phyloP scores from a whole-genome alignment of 2,888 invertebrate species.

The Cataglyphis altisquamis region DNA sequence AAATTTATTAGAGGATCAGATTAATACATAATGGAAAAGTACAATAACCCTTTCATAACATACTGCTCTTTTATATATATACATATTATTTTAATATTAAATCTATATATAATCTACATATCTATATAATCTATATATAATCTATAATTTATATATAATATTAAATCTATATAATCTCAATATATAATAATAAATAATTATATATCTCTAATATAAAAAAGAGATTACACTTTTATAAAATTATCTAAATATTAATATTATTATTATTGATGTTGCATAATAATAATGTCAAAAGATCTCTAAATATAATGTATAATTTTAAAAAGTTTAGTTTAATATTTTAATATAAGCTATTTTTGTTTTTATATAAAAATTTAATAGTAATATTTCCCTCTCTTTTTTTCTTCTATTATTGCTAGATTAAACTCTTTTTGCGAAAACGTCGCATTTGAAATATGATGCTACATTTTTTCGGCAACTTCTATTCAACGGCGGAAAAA shows the following conservation, averaged over 20 bases:
- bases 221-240: background rate
- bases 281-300: background rate
- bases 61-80: background rate
- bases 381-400: background rate
- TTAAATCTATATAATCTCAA: background rate
- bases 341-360: background rate
- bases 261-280: conserved; percentile 3
- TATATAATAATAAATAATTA: background rate
- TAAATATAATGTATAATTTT: background rate
- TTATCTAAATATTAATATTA: conserved; percentile 5
- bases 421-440: conserved; percentile 7
- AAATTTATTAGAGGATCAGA: background rate
- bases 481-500: conserved; percentile 37
- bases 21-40: background rate
- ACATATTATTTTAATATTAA: background rate
- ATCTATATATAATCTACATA: background rate
- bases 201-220: background rate
- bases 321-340: conserved; percentile 1
- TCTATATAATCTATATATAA: background rate
- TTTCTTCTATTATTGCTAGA: background rate
- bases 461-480: conserved; percentile 24
- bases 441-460: conserved; percentile 32
- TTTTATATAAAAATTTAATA: conserved; percentile 13
- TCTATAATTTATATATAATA: background rate
- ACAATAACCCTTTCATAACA: background rate